Evolutionary conservation across 2,113 vertebrate genomes (phyloP), one percentile per base, ranked within the genome.

Genomic region (Anhinga anhinga): DNA sequence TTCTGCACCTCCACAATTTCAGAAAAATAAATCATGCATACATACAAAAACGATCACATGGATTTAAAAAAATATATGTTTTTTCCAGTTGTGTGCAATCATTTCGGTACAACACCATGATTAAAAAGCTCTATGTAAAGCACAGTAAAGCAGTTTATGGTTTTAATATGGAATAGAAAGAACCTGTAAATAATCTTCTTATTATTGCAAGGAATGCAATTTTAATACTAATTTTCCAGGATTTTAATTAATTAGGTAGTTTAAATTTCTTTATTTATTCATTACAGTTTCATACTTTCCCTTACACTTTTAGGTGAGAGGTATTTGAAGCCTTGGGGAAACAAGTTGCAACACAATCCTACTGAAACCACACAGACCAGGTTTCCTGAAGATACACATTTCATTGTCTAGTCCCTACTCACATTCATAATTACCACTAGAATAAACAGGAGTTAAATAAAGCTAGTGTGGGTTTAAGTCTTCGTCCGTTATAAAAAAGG

Each of bases 161-260:
- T 59, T 90, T 93, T 74, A 80, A 84, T 63, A 78, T 30, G 32
- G 30, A 80, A 55, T 36, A 66, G n/a, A 81, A 93, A 79, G n/a
- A 78, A 74, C 9, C 14, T 86, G 65, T 69, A 93, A 88, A 86
- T 79, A 95, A 82, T 72, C 52, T 44, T 40, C 52, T 73, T 81
- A 74, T 20, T 88, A 53, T 71, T 92, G 79, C 67, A 95, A 92
- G 22, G 45, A 77, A 92, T 86, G 21, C 16, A 67, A 90, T 95
- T 92, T 97, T 88, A 93, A 59, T 76, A 78, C 59, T 93, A 93
- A 86, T 96, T 95, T 95, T 63, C n/a, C 47, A 61, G 42, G 7
- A 52, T 29, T 93, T 74, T 71, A 95, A 94, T 96, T 96, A 95
- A 97, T 97, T 95, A 85, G 44, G 40, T 82, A 76, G 71, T 96